These are phyloP conservation scores for Frankliniella intonsa DNA, from an alignment of 2,888 invertebrate genomes.

Conservation along the genomic window DNA sequence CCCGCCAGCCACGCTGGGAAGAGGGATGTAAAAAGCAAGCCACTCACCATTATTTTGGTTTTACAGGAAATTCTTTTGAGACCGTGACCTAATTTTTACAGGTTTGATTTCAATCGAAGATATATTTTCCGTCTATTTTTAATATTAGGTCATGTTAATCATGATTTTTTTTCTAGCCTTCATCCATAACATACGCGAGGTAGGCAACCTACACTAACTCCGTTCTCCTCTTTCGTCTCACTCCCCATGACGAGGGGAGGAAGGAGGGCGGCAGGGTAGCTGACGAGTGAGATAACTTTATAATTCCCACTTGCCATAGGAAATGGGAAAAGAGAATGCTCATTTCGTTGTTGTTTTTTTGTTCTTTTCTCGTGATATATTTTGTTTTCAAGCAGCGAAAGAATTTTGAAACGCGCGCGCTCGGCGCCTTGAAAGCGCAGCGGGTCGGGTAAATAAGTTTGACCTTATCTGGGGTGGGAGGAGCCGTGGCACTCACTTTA, in stretches of 20 bases:
- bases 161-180: no score
- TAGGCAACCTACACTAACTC: neutral
- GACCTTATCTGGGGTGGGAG: neutral
- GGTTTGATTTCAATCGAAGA: no score
- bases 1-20: no score
- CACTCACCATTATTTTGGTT: no score
- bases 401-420: no score
- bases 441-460: neutral
- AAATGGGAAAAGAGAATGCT: neutral
- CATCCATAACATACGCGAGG: no score
- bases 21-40: no score
- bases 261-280: no score
- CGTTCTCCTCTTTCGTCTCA: neutral
- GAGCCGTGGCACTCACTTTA: neutral
- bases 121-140: no score
- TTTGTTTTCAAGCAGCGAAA: neutral
- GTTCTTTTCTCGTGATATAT: neutral
- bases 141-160: no score
- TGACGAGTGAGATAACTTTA: neutral
- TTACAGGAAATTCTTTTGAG: no score
- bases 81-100: no score
- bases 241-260: neutral
- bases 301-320: neutral
- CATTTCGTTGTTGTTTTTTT: neutral
- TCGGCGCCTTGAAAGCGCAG: neutral